Base-by-base conservation (phyloP, 2,113 vertebrate genomes). In the Lycaon pictus region DNA sequence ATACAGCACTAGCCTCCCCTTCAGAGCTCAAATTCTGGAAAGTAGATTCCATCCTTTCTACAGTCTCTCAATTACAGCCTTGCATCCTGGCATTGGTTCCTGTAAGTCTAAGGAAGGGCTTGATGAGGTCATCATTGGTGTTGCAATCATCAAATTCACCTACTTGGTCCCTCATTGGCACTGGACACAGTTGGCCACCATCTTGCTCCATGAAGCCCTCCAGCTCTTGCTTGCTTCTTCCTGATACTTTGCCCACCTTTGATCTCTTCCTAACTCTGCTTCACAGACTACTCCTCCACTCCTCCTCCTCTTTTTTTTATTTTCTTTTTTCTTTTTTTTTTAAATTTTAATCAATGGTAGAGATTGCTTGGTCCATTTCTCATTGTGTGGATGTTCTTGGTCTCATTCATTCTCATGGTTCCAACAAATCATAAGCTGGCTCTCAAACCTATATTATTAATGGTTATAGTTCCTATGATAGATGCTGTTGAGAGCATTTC, bases 1-100 rank as follows among this genome's bases (percentile, higher is more conserved):
- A 16, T 10, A 22, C 2, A 13, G 5, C 6, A 51, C 23, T 8
- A n/a, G 9, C 53, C 11, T 1, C 20, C 15, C 5, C 3, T 51
- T 60, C 29, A 6, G n/a, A 53, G 43, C 23, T 35, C 22, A 81
- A 35, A 35, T 19, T 19, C 74, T 76, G 35, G 15, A 60, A 83
- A 69, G 65, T 56, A 67, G 56, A 82, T 63, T 48, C 67, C 2
- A 17, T 5, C 35, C 22, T 80, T 11, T 35, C 43, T 29, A 5
- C 32, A 48, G 3, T 72, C 71, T 65, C 43, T 48, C 11, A n/a
- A 0, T 35, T 11, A 29, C 11, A 32, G 5, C 20, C 7, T 55
- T n/a, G 15, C 8, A 17, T 90, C 32, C 37, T 79, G 69, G 22
- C 1, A 11, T 29, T 51, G 13, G 35, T 23, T 76, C 32, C 60